Base-by-base conservation (phyloP, 1,140 invertebrate genomes). In the Aphaenogaster ashmeadi region DNA sequence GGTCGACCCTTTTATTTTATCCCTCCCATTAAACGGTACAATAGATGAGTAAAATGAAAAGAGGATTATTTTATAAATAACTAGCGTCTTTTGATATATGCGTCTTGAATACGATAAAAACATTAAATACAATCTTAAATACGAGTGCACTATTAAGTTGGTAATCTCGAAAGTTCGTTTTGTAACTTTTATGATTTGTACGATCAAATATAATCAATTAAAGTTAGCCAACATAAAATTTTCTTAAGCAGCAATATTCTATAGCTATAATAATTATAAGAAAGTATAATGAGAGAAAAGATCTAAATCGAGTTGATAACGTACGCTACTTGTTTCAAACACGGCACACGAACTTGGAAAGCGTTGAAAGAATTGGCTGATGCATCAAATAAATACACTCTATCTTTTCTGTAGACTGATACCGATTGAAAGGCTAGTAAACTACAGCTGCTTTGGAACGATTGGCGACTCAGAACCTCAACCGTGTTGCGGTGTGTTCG, bases 401-500 rank as follows among this genome's bases (percentile, higher is more conserved):
- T 33, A 38, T 21, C 44, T 52, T 52, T 62, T 21, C 54, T 9
- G 1, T 15, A 47, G 52, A 75, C 13, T 47, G 54, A 74, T 47
- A 84, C n/a, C 44, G 41, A 44, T 60, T 36, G 88, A 75, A 87
- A 62, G 71, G 75, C 52, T 66, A 66, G 60, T 60, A 75, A 89
- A 89, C 71, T 80, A 80, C 67, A 60, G 60, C 60, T 58, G 60
- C 33, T 72, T 85, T 36, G 38, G 81, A 81, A 64, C 88, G 71
- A 89, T 89, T 56, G 75, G 50, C 67, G 67, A 89, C 58, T 67
- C 81, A 50, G 27, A 85, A 60, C 21, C 77, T 67, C 83, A 87
- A 81, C 56, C 47, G 38, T 90, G 84, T 87, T 89, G 89, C 84
- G 89, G 88, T 72, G 64, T 89, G 84, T 87, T 89, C 47, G 79